Percentiles rank a stretch among this genome's conserved stretches.
Conservation (phyloP, 2,113 vertebrate genomes). For the Plotosus lineatus region DNA sequence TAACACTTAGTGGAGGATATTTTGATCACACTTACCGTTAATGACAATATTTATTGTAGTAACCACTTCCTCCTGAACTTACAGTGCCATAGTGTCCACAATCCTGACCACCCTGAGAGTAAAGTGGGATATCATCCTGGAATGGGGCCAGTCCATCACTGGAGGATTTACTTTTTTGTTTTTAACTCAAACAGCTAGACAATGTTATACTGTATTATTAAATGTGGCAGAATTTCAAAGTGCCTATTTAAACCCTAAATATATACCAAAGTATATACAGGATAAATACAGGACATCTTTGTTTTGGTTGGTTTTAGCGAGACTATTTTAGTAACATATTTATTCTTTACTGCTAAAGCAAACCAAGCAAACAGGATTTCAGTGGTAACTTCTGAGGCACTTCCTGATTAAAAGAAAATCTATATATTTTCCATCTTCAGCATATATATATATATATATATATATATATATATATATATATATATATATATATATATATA, state of each 20-base stretch:
- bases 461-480: too few species aligned
- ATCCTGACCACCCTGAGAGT: too few species aligned
- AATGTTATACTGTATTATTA: neutral
- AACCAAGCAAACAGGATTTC: neutral
- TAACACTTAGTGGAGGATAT: neutral
- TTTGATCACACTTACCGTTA: neutral
- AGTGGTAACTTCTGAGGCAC: neutral
- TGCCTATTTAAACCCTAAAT: neutral
- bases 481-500: too few species aligned
- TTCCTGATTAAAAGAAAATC: neutral
- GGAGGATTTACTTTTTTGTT: too few species aligned
- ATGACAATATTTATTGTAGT: neutral
- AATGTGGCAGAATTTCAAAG: neutral
- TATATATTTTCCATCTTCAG: too few species aligned
- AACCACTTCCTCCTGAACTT: neutral
- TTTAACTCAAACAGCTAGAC: neutral
- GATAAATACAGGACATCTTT: neutral
- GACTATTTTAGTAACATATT: neutral
- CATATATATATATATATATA: too few species aligned
- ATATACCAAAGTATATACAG: neutral
- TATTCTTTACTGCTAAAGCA: neutral
- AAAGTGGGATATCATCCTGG: neutral
- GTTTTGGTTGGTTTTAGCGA: neutral
- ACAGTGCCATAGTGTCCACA: neutral
- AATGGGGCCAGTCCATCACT: neutral